Evolutionary conservation across 2,888 invertebrate species (phyloP).

Genomic region (Tortrix viridana): DNA sequence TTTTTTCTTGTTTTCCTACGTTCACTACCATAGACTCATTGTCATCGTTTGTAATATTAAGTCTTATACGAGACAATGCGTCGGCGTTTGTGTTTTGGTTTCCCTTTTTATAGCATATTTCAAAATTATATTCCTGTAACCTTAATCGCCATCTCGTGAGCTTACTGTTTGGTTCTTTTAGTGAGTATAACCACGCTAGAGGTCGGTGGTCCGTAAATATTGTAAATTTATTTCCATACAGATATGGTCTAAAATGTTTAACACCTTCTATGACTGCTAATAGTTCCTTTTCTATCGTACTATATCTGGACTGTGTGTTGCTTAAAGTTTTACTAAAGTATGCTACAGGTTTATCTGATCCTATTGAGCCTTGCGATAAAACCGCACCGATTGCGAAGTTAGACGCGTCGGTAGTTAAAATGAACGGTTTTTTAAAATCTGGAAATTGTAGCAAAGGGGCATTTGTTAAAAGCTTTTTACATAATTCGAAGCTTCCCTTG

Average conservation of each 20-base stretch:
- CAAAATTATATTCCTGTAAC: slow-evolving; percentile 43
- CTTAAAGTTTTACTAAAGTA: slow-evolving; percentile 4
- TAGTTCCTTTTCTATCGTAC: slow-evolving; percentile 34
- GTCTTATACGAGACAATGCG: no score
- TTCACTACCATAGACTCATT: no score
- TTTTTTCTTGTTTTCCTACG: slow-evolving; percentile 2
- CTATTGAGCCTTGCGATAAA: slow-evolving; percentile 37
- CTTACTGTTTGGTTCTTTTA: no score
- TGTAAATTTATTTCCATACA: slow-evolving; percentile 42
- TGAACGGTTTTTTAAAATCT: slow-evolving; percentile 46
- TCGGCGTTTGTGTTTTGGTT: no score
- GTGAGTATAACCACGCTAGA: no score
- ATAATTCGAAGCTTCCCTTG: slow-evolving; percentile 36
- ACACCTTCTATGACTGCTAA: slow-evolving; percentile 33
- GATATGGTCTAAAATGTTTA: slow-evolving; percentile 34
- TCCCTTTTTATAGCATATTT: slow-evolving; percentile 41
- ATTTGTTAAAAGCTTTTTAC: slow-evolving; percentile 44
- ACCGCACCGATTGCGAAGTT: slow-evolving; percentile 36
- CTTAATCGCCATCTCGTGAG: slow-evolving; percentile 44
- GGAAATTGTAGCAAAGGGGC: slow-evolving; percentile 54
- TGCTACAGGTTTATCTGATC: slow-evolving; percentile 26
- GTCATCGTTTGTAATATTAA: no score
- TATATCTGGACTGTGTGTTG: no score
- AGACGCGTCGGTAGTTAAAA: background rate
- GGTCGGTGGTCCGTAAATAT: no score